Percentiles rank a stretch among this genome's conserved stretches.
phyloP scores from a whole-genome alignment of 2,113 vertebrate species.

The Cheirogaleus medius region DNA sequence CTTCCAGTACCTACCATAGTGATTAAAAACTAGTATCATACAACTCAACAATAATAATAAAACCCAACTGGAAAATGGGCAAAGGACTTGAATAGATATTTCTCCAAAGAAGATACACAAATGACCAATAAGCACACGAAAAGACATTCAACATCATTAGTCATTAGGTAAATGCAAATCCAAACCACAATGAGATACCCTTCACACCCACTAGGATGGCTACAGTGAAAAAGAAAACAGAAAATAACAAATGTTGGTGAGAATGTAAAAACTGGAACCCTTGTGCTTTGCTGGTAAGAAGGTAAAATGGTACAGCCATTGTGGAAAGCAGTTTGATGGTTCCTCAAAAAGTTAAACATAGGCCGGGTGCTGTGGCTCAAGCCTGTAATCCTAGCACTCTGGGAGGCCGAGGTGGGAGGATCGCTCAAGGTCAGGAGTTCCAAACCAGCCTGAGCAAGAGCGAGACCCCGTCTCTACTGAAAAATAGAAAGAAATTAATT shows the following conservation, averaged over 20 bases:
- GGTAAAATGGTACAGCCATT: background rate
- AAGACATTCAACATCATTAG: background rate
- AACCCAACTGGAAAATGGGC: background rate
- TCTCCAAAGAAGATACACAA: conserved; percentile 9
- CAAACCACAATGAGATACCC: background rate
- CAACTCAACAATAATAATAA: background rate
- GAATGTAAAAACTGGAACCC: background rate
- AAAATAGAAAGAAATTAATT: too few species aligned
- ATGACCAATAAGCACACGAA: background rate
- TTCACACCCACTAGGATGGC: background rate
- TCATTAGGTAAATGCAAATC: background rate
- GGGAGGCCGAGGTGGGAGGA: too few species aligned
- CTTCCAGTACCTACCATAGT: background rate
- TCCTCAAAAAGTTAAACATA: background rate
- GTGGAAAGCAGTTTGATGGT: background rate
- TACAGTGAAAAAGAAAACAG: background rate
- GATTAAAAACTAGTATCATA: background rate
- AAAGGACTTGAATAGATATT: conserved; percentile 7
- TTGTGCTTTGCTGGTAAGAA: background rate
- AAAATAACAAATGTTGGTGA: background rate
- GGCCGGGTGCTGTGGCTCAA: too few species aligned
- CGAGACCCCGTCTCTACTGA: too few species aligned
- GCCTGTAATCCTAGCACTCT: too few species aligned
- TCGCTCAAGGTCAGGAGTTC: too few species aligned
- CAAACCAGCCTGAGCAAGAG: too few species aligned